A percentile compares a stretch with the other conserved stretches of the same genome.
Conservation (phyloP, 2,797 vertebrate genomes). For the Bucorvus abyssinicus region DNA sequence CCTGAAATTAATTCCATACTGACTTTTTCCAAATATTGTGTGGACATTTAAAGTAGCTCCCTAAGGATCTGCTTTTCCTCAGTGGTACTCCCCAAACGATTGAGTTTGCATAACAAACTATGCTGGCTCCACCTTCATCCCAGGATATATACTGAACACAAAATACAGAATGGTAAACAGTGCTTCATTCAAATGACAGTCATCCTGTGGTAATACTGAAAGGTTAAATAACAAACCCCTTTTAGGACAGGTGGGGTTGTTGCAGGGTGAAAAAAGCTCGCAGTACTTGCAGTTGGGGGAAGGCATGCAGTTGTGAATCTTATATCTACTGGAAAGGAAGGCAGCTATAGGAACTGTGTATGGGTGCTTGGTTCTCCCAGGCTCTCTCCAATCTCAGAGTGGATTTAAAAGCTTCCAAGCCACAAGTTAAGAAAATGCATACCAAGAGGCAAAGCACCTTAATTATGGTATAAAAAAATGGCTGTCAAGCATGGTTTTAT, state of each 20-base stretch:
- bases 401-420: neutral
- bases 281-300: neutral
- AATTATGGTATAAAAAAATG: neutral
- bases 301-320: neutral
- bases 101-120: neutral
- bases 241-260: neutral
- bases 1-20: neutral
- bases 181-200: neutral
- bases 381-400: neutral
- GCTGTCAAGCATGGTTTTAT: neutral
- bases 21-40: neutral
- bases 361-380: neutral
- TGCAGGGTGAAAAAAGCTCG: neutral
- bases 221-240: neutral
- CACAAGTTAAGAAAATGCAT: neutral
- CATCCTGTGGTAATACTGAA: neutral
- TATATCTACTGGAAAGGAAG: neutral
- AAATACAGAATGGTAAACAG: neutral
- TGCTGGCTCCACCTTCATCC: neutral
- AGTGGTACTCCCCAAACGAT: neutral
- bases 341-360: neutral
- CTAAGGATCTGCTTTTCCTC: neutral
- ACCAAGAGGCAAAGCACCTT: neutral
- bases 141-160: neutral
- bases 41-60: neutral